phyloP scores from a whole-genome alignment of 2,797 vertebrate species.

The Chaunax sp. region DNA sequence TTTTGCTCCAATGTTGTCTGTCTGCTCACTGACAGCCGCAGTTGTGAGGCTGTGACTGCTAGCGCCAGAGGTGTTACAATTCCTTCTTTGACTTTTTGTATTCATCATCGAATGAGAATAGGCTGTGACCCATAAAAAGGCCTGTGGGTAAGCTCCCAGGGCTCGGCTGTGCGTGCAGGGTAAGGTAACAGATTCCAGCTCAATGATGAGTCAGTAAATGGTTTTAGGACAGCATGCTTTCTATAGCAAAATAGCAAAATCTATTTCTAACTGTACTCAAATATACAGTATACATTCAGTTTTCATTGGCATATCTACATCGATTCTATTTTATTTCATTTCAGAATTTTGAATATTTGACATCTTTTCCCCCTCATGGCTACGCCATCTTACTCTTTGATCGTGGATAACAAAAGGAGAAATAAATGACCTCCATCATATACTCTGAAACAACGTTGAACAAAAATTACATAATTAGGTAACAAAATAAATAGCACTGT shows the following conservation, averaged over 20 bases:
- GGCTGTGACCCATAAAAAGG: conserved; percentile 86
- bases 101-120: conserved; percentile 75
- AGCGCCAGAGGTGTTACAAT: conserved; percentile 81
- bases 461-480: conserved; percentile 60
- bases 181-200: conserved; percentile 80
- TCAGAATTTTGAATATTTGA: neutral
- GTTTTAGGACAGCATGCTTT: conserved; percentile 52
- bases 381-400: neutral
- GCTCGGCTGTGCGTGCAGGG: conserved; percentile 67
- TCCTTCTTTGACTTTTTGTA: conserved; percentile 84
- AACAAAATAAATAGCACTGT: conserved; percentile 50
- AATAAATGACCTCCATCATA: conserved; percentile 35
- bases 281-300: neutral
- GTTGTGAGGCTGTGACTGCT: conserved; percentile 64
- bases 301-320: conserved; percentile 1
- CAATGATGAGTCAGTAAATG: conserved; percentile 75
- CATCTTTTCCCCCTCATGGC: neutral
- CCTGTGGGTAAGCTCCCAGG: conserved; percentile 69
- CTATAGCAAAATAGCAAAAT: neutral
- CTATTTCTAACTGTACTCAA: neutral
- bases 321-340: neutral
- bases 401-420: conserved; percentile 14
- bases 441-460: conserved; percentile 40
- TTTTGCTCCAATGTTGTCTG: conserved; percentile 67
- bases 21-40: conserved; percentile 65